phyloP scores from a whole-genome alignment of 1,140 invertebrate genomes.

The Calliphora vicina region DNA sequence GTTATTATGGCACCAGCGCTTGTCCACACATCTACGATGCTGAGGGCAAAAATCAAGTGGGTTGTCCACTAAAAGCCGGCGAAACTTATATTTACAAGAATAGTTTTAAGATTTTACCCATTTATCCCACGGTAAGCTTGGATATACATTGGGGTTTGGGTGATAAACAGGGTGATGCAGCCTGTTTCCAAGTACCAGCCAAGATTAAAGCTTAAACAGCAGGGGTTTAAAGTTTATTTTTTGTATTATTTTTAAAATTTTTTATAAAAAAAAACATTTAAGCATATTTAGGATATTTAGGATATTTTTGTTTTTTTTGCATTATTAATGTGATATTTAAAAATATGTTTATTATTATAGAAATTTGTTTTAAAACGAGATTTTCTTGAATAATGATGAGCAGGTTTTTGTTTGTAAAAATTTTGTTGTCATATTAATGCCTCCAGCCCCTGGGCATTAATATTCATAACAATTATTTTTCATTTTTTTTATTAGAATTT shows the following conservation, averaged over 20 bases:
- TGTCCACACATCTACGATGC: constrained; percentile 71
- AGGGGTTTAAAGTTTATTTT: constrained; percentile 22
- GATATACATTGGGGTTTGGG: constrained; percentile 71
- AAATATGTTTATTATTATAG: no score
- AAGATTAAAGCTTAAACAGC: constrained; percentile 66
- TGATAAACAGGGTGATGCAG: constrained; percentile 64
- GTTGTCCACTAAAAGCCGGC: constrained; percentile 73
- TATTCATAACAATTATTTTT: constrained; percentile 35
- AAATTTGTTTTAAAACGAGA: no score
- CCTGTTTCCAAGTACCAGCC: constrained; percentile 74
- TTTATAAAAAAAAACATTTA: neutral
- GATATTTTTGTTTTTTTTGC: neutral
- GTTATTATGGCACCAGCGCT: constrained; percentile 75
- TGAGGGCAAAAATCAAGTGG: constrained; percentile 66
- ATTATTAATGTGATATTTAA: constrained; percentile 11
- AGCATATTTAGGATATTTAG: no score
- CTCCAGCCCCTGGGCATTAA: constrained; percentile 40
- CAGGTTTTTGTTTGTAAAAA: neutral
- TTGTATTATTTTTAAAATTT: neutral
- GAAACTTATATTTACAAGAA: constrained; percentile 75
- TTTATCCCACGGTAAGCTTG: constrained; percentile 75
- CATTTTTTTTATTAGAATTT: constrained; percentile 15
- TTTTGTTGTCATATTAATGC: constrained; percentile 36
- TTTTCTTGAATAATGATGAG: neutral
- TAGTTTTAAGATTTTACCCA: constrained; percentile 69